These are phyloP conservation scores for Phortica variegata DNA, from an alignment of 1,140 invertebrate species.

Conservation along the genomic window DNA sequence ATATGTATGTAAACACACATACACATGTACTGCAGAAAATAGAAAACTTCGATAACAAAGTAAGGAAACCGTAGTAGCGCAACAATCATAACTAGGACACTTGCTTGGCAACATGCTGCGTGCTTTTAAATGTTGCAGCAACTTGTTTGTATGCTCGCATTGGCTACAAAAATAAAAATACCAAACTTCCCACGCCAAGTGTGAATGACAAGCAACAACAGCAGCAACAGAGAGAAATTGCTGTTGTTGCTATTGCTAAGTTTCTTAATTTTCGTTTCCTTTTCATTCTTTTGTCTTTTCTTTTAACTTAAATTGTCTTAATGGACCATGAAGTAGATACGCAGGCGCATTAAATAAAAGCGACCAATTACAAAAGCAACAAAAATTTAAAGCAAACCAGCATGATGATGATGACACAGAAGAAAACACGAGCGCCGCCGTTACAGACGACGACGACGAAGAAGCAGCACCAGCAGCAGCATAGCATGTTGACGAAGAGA, in stretches of 20 bases:
- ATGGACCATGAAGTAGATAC: conserved; percentile 45
- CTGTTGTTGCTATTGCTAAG: no score
- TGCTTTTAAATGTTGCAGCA: no score
- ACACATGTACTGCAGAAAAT: no score
- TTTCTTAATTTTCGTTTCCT: no score
- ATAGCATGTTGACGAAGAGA: no score
- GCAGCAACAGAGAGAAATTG: no score
- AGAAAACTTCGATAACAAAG: no score
- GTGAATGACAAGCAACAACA: conserved; percentile 11
- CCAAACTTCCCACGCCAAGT: conserved; percentile 41
- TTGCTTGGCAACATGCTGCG: conserved; percentile 8
- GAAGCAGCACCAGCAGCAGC: no score
- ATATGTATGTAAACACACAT: no score
- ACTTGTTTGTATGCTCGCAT: conserved; percentile 21
- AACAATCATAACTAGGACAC: conserved; percentile 42
- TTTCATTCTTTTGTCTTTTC: no score
- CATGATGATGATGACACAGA: conserved; percentile 21
- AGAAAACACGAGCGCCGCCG: conserved; percentile 12
- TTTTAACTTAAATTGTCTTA: conserved; percentile 44
- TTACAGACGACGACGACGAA: no score
- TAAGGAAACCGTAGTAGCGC: no score
- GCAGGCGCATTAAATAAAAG: conserved; percentile 43
- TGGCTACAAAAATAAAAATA: background rate
- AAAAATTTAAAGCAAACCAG: conserved; percentile 6
- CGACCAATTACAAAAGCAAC: conserved; percentile 36